Evolutionary conservation across 2,888 invertebrate species (phyloP), one percentile per base, ranked within the genome.

Genomic region (Pseudoips prasinana): DNA sequence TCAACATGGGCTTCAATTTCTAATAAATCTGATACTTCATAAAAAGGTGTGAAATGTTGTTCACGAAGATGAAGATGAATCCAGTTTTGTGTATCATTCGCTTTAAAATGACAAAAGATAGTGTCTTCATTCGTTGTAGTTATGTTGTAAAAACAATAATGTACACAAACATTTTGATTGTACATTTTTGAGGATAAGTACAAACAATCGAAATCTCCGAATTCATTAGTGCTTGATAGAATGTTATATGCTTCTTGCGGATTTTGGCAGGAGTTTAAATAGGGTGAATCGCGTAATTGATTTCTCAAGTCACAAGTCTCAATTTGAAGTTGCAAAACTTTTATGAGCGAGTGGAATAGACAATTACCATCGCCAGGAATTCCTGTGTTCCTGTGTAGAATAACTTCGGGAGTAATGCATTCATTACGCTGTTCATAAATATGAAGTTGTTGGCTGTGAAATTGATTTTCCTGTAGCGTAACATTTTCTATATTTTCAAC

Each of bases 131-230:
- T 60, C 22, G 3, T 58, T 57, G 61, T 34, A 54, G 26, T 58
- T 51, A 57, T 29, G 57, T 61, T 61, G 54, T 31, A 59, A 59
- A 20, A 59, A 29, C 25, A 31, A 39, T 58, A 63, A 64, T 66
- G 64, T 29, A 66, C 64, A 57, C 63, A 66, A 61, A 67, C 29
- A 59, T 68, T 64, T 66, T 65, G 60, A 64, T 56, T 58, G 60
- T 63, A 65, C 11, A 50, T 57, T 60, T 63, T 68, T 49, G 64
- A 26, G 26, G 64, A 64, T 37, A 66, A 55, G 45, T 63, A 62
- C 33, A 64, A 58, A 58, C 59, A 61, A 61, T 64, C 49, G 58
- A 67, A 59, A 58, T 63, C 60, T 61, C 65, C 65, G 35, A 47
- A 63, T 1, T 58, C 54, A 56, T 58, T 58, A 33, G 24, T 52